Evolutionary conservation across 1,140 invertebrate species (phyloP), one percentile per base, ranked within the genome.

Genomic region (Antheraea mylitta): DNA sequence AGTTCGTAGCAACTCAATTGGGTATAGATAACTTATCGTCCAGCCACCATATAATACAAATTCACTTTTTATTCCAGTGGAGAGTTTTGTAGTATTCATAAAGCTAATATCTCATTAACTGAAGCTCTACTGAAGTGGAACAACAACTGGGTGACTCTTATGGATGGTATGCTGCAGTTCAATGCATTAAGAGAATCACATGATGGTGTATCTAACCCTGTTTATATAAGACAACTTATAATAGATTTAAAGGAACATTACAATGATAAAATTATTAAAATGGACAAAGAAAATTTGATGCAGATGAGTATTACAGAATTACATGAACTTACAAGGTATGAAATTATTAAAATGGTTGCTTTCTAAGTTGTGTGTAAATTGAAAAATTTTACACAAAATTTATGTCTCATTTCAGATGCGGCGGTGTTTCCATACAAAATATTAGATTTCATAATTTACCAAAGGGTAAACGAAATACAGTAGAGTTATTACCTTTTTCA

Each of bases 61-160:
- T 30, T 2, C 22, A 4, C 22, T 30, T 30, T 2, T 30, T 30
- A 30, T 74, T 78, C 19, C 68, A 85, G 82, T 4, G 79, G 70
- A 36, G 75, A 78, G 18, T 82, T 85, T 60, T 66, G 63, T 18
- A 78, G 73, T 30, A 77, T 82, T 9, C 19, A 67, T 11, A 69
- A 45, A 11, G 69, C 64, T 0, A 72, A 81, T 48, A 42, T 48
- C 13, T 68, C 69, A 4, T 45, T 79, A 6, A 69, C 45, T 5
- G 48, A 75, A 68, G 80, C 75, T 16, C n/a, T 71, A 18, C 5
- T 85, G 0, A 7, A 64, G 18, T 85, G 81, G 77, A 67, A 67
- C 7, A 65, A 76, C n/a, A 83, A 83, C 48, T 85, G 81, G 83
- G 73, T 79, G 18, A 79, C 81, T 9, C 64, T 85, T 9, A 71